Evolutionary conservation across 2,113 vertebrate genomes (phyloP).

Genomic region (Glaucidium brasilianum): DNA sequence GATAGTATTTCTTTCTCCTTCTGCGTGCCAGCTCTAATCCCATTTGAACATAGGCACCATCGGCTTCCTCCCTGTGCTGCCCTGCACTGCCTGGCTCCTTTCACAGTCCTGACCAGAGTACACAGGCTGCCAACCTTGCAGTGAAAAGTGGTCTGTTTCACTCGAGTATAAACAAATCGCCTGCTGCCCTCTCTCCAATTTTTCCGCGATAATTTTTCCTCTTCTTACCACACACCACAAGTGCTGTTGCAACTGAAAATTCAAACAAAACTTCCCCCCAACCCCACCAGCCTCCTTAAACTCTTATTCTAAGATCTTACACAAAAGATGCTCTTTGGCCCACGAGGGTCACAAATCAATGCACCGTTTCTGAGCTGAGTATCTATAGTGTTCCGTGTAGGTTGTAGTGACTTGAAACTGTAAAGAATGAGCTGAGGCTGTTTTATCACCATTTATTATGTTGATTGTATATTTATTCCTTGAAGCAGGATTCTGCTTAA

Average conservation of each 20-base stretch:
- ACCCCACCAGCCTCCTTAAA: background rate
- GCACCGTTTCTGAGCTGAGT: background rate
- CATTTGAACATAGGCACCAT: fast-evolving
- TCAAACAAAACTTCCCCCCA: background rate
- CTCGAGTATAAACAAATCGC: fast-evolving
- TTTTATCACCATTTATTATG: slow-evolving; percentile 64
- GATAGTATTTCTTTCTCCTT: background rate
- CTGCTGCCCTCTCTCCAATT: background rate
- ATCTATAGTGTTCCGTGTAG: background rate
- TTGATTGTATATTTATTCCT: slow-evolving; percentile 64
- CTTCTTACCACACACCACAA: background rate
- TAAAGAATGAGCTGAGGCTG: slow-evolving; percentile 14
- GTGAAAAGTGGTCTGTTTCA: background rate
- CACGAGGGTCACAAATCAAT: slow-evolving; percentile 18
- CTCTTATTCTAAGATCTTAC: background rate
- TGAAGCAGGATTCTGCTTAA: slow-evolving; percentile 43
- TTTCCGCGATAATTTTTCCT: background rate
- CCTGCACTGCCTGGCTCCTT: background rate
- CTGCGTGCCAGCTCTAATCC: background rate
- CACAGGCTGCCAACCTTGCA: fast-evolving
- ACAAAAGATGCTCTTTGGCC: background rate
- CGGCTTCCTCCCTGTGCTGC: fast-evolving
- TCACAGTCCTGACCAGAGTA: background rate
- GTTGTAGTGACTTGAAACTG: background rate
- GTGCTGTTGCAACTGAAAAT: background rate